Evolutionary conservation across 2,888 invertebrate genomes (phyloP), one percentile per base, ranked within the genome.

Genomic region (Dicranocentrus wangi): DNA sequence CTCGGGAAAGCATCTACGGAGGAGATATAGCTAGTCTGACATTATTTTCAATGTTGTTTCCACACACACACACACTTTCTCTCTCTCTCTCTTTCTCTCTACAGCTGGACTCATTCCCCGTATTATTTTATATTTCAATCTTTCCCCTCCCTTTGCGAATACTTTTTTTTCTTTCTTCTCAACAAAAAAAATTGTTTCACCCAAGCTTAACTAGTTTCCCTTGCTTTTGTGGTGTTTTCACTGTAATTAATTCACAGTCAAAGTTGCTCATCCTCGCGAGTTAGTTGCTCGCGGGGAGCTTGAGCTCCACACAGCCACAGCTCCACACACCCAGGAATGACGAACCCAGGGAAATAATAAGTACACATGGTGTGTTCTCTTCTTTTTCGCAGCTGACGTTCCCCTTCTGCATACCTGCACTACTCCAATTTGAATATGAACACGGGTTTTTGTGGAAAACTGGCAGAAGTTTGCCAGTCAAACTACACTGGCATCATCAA

Each of bases 191-290:
- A 32, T 58, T 19, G 7, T 58, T 61, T n/a, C 61, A 61, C 15
- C 51, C 43, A 55, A 63, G 68, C 75, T 76, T 68, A 42, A 60
- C 75, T 28, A 68, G 23, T 60, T 70, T 25, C 2, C 47, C 72
- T 66, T 32, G 69, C 47, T 72, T n/a, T 68, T 72, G 79, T 79
- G 47, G 66, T 79, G 79, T 72, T 79, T 69, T 73, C 66, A 68
- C 80, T 80, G 66, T 73, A 69, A 75, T 78, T 78, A 78, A 78
- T 78, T 70, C 78, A 55, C 63, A 55, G 69, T 69, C 69, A 77
- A 77, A 77, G 77, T 77, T 77, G 60, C 77, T 69, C 77, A 77
- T 77, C 77, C 77, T 65, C 51, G n/a, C n/a, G n/a, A n/a, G n/a
- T n/a, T n/a, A n/a, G 69, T 69, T 27, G 69, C 69, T 61, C 32